Percentiles rank a stretch among this genome's conserved stretches.
phyloP scores from a whole-genome alignment of 2,113 vertebrate species.

The Sprattus sprattus region DNA sequence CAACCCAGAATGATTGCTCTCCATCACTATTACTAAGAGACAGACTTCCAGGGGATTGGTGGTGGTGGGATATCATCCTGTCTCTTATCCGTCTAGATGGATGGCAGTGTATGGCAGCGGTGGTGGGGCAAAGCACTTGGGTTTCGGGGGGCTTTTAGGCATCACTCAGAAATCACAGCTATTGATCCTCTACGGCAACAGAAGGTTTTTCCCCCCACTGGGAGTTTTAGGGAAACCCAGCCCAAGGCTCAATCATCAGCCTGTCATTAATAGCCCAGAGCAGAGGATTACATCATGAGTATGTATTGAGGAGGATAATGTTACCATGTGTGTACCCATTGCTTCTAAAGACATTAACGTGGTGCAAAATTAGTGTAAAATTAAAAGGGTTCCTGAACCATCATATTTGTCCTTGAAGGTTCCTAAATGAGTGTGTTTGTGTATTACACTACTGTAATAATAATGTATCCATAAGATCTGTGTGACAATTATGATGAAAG shows the following conservation, averaged over 20 bases:
- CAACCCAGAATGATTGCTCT: neutral
- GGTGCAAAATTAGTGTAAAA: neutral
- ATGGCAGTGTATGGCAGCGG: conserved; percentile 27
- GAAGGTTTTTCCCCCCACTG: conserved; percentile 50
- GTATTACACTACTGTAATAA: neutral
- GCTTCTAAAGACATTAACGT: neutral
- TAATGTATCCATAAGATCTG: neutral
- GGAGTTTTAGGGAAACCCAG: conserved; percentile 32
- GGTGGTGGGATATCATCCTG: neutral
- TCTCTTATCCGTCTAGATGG: conserved; percentile 27
- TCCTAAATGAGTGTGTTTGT: neutral
- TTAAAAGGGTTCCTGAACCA: neutral
- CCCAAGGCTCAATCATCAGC: neutral
- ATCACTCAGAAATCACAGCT: conserved; percentile 58
- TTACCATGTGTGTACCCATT: conserved; percentile 6
- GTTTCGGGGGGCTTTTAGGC: conserved; percentile 68
- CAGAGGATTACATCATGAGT: conserved; percentile 12
- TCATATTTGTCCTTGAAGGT: neutral
- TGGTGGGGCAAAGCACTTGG: conserved; percentile 38
- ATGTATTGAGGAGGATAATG: conserved; percentile 1
- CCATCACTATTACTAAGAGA: neutral
- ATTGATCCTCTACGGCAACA: conserved; percentile 65
- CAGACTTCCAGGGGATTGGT: neutral
- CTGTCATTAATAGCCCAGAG: conserved; percentile 15
- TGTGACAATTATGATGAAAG: neutral